Evolutionary conservation across 2,113 vertebrate species (phyloP).

Genomic region (Prunella fulvescens): DNA sequence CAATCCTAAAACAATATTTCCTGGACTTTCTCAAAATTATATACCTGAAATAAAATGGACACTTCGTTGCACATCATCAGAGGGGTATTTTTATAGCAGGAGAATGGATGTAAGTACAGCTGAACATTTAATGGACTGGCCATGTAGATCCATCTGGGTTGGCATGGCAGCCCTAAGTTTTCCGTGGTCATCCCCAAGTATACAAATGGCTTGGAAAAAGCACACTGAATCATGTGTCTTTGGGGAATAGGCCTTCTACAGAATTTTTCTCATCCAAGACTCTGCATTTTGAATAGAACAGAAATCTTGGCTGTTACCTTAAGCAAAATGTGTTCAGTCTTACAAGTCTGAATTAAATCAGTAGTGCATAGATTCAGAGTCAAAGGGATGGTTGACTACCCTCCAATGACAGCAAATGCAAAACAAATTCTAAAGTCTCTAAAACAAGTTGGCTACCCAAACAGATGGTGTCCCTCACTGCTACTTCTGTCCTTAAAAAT

Average conservation of each 20-base stretch:
- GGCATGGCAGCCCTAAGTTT: neutral
- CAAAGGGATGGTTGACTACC: neutral
- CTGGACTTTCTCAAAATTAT: neutral
- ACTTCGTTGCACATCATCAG: neutral
- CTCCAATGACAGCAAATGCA: neutral
- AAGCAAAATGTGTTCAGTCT: neutral
- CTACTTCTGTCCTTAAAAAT: neutral
- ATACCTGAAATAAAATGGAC: neutral
- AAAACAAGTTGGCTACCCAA: neutral
- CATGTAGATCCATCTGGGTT: neutral
- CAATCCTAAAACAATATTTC: neutral
- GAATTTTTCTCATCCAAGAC: neutral
- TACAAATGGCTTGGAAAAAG: neutral
- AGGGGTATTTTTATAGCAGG: neutral
- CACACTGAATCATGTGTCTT: accelerated
- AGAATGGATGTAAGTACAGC: neutral
- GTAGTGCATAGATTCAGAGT: neutral
- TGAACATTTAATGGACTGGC: neutral
- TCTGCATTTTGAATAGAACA: neutral
- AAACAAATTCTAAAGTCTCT: neutral
- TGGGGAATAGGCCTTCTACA: neutral
- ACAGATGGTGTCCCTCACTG: neutral
- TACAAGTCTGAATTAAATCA: neutral
- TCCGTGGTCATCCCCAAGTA: neutral
- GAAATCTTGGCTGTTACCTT: neutral